phyloP scores from a whole-genome alignment of 1,140 invertebrate genomes.

The Caenorhabditis inopinata region DNA sequence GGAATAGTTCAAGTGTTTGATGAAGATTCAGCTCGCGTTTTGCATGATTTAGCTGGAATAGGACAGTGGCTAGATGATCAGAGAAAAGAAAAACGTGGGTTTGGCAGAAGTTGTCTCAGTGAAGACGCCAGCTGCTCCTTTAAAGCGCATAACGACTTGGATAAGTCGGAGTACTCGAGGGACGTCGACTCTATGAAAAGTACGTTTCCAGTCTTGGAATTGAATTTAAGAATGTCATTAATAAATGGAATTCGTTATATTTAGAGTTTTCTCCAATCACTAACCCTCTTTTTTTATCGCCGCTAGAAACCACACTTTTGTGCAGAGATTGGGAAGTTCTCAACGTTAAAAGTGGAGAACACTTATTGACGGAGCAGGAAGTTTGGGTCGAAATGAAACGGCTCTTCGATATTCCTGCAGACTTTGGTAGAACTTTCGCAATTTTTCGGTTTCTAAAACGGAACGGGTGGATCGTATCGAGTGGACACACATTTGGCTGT shows the following conservation, averaged over 20 bases:
- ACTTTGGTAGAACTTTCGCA: background rate
- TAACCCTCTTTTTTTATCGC: background rate
- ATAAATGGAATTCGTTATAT: too few relatives aligned
- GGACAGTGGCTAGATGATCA: conserved; percentile 7
- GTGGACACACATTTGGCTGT: conserved; percentile 5
- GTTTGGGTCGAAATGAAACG: conserved; percentile 3
- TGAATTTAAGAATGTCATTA: too few relatives aligned
- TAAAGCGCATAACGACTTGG: too few relatives aligned
- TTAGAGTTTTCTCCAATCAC: background rate
- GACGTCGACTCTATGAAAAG: too few relatives aligned
- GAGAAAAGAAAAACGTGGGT: background rate
- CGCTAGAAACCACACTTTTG: background rate
- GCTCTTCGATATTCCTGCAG: background rate
- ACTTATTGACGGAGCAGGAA: background rate
- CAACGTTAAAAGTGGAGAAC: background rate
- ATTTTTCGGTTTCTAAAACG: background rate
- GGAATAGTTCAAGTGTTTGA: background rate
- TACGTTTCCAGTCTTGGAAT: too few relatives aligned
- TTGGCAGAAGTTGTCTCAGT: background rate
- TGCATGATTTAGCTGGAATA: background rate
- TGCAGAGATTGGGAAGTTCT: background rate
- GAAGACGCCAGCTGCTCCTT: too few relatives aligned
- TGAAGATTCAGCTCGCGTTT: background rate
- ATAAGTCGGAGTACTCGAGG: too few relatives aligned
- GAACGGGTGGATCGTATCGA: background rate